These are phyloP conservation scores for Merops nubicus DNA, from an alignment of 2,113 vertebrate species.

Conservation along the genomic window DNA sequence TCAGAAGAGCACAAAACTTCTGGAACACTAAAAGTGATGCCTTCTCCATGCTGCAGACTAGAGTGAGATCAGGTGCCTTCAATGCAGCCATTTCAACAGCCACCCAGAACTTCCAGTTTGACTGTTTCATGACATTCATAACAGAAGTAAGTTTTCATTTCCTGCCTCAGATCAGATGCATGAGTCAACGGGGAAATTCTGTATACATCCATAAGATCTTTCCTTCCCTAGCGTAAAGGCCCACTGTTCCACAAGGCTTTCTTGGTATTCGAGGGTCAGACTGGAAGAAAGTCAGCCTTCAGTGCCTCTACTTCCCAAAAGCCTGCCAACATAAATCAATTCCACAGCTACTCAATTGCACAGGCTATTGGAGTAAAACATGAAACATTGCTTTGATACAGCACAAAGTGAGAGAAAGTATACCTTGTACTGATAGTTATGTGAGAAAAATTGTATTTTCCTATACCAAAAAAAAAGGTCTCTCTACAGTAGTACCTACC, in stretches of 20 bases:
- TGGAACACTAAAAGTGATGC: not conserved
- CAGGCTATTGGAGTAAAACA: not conserved
- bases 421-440: not conserved
- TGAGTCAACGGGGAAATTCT: conserved; percentile 13
- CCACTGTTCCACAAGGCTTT: not conserved
- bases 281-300: not conserved
- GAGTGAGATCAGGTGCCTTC: not conserved
- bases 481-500: not conserved
- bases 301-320: not conserved
- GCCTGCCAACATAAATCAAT: not conserved
- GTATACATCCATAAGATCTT: not conserved
- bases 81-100: not conserved
- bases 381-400: not conserved
- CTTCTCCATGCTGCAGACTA: not conserved
- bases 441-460: not conserved
- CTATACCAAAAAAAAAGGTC: not conserved
- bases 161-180: not conserved
- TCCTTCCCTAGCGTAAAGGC: not conserved
- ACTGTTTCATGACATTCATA: not conserved
- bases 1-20: not conserved
- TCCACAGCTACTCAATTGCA: not conserved
- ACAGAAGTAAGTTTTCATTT: conserved; percentile 3
- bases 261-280: not conserved
- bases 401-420: not conserved
- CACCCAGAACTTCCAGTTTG: not conserved